Evolutionary conservation across 2,888 invertebrate species (phyloP), one percentile per base, ranked within the genome.

Genomic region (Drosophila niveifrons): DNA sequence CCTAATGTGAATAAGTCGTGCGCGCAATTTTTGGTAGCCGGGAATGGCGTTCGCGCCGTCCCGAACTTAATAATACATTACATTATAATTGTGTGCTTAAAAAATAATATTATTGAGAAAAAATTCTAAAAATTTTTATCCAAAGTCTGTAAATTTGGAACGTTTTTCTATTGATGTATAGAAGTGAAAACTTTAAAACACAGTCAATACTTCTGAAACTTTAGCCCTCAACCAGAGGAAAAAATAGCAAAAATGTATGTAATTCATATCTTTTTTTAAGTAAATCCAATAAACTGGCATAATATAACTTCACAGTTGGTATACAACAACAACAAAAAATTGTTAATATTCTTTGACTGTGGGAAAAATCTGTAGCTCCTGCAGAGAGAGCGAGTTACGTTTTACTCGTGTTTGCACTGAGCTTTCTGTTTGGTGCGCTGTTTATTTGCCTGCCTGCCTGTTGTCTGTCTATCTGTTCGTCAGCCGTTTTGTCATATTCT

Each of bases 41-140:
- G 94, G 94, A 94, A 94, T 94, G 91, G 94, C 94, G 94, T 94
- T 90, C 93, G 94, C 93, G 94, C 94, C 93, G 93, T 93, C 94
- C 94, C 93, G 93, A 93, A 80, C 39, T 59, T n/a, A 46, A 34
- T 15, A 59, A 44, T 59, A 59, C n/a, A 47, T 47, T 13, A 28
- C 2, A 46, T 3, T 13, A 43, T 9, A 43, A 15, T 31, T 4
- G 23, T 23, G 23, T 23, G 23, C 23, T 23, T 23, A 6, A 23
- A 13, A 9, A 10, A 31, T 31, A 31, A 31, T 31, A 10, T 10
- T 31, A 31, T 31, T 23, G 23, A 23, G 23, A 23, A 23, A 1
- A 23, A 23, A 23, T 23, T 23, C 23, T 23, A 23, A 3, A 23
- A 23, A 23, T 23, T 4, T 23, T 23, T 23, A 6, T 23, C 23